Base-by-base conservation (phyloP, 2,113 vertebrate species). In the Pithys albifrons region DNA sequence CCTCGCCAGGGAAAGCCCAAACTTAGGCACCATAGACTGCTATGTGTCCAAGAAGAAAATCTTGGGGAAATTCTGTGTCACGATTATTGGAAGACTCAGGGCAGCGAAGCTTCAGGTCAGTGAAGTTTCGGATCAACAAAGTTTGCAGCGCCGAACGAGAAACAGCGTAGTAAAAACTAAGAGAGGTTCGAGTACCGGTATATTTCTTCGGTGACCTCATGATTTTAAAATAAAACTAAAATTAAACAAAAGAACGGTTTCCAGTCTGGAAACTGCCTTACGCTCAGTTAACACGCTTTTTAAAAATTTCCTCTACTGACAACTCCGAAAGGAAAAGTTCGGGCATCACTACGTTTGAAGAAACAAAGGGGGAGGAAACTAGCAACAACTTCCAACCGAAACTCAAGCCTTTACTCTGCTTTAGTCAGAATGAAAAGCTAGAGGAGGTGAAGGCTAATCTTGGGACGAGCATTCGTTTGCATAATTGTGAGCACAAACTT, bases 81-180 rank as follows among this genome's bases (percentile, higher is more conserved):
- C 10, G 6, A 6, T 27, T 7, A 39, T 33, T 17, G 45, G 17
- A 59, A 29, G 24, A 27, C 10, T 35, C n/a, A 7, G 23, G 7
- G 20, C 19, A 64, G 57, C 16, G 6, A 33, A 66, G 17, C 80
- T 69, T 31, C 35, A 7, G 18, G 27, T 20, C 66, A 18, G 70
- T 5, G 46, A 69, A 88, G 35, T 76, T 85, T 70, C 15, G 4
- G 27, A 11, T 27, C 10, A 75, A 75, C 25, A 33, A 89, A 93
- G 20, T 66, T 69, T 25, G 35, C 37, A 16, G 41, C 8, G 9
- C 12, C 16, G 3, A 79, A 28, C 15, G 48, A 79, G 85, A 82
- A 51, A 0, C 10, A 14, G 7, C 1, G 0, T 7, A 27, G 58
- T 14, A 66, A 80, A 93, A 93, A 2, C 5, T 12, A 19, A 0